A percentile compares a stretch with the other conserved stretches of the same genome.
Evolutionary conservation across 2,797 vertebrate genomes (phyloP).

Genomic region (Cichlasoma orientale): DNA sequence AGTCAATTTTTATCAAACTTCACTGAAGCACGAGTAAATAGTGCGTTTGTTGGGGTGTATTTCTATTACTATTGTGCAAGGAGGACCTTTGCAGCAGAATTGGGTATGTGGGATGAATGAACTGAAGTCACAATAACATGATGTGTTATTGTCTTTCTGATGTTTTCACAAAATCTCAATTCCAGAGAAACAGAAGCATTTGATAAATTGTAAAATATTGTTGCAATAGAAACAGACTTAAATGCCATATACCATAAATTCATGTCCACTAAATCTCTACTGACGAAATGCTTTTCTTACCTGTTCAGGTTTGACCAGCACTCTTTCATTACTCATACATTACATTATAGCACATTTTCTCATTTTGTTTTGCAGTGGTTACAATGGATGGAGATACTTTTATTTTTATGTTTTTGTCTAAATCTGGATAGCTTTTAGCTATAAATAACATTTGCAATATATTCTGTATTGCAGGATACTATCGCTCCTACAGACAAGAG

Average conservation of each 20-base stretch:
- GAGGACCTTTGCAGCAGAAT: not conserved
- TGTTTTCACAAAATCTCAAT: not conserved
- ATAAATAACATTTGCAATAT: not conserved
- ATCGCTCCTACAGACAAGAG: constrained; percentile 93
- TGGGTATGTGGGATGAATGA: not conserved
- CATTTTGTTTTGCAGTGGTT: not conserved
- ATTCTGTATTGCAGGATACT: constrained; percentile 84
- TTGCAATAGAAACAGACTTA: not conserved
- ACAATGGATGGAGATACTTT: not conserved
- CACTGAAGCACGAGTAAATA: not conserved
- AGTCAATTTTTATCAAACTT: not conserved
- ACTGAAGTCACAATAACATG: no score
- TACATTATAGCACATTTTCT: not conserved
- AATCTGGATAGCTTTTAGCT: not conserved
- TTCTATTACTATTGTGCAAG: not conserved
- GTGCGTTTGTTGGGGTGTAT: not conserved
- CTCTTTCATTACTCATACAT: not conserved
- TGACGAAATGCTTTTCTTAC: not conserved
- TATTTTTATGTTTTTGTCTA: not conserved
- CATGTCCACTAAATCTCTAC: not conserved
- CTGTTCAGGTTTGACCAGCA: not conserved
- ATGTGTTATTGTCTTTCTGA: not conserved
- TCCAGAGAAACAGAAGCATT: not conserved
- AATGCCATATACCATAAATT: not conserved
- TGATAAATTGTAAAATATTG: not conserved